Conservation (phyloP, 2,113 vertebrate species). For the Coptodon bakossiorum region DNA sequence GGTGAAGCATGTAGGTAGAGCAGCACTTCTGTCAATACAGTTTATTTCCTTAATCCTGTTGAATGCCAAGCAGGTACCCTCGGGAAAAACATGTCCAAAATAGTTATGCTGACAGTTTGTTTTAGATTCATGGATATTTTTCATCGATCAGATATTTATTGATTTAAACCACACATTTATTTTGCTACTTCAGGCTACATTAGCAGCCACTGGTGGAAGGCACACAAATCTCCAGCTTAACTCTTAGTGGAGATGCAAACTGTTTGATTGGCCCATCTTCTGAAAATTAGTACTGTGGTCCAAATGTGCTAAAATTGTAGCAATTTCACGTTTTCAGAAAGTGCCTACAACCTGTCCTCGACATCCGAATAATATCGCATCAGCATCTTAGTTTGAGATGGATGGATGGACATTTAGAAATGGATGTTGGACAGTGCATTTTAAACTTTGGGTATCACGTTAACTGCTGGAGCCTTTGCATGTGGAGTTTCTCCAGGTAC, state of each 20-base stretch:
- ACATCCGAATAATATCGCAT: neutral
- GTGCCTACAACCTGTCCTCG: rapidly evolving
- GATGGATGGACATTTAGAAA: neutral
- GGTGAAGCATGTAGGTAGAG: neutral
- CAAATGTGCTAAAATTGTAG: neutral
- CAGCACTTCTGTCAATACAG: neutral
- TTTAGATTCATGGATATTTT: neutral
- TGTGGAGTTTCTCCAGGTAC: neutral
- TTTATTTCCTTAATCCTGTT: neutral
- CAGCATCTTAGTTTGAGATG: neutral
- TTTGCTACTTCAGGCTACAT: neutral
- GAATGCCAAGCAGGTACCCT: neutral
- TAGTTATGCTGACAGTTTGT: neutral
- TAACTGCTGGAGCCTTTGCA: neutral
- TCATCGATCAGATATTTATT: neutral
- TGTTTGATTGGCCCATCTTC: rapidly evolving
- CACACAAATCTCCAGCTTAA: neutral
- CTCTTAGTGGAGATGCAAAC: rapidly evolving
- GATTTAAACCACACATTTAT: neutral
- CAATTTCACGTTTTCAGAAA: neutral
- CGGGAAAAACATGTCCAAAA: neutral
- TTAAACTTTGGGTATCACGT: neutral
- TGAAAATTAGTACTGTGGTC: neutral
- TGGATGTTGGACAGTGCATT: neutral
- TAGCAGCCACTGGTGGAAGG: neutral